A percentile compares a stretch with the other conserved stretches of the same genome.
phyloP scores from a whole-genome alignment of 2,113 vertebrate genomes.

The Accipiter virgatus region DNA sequence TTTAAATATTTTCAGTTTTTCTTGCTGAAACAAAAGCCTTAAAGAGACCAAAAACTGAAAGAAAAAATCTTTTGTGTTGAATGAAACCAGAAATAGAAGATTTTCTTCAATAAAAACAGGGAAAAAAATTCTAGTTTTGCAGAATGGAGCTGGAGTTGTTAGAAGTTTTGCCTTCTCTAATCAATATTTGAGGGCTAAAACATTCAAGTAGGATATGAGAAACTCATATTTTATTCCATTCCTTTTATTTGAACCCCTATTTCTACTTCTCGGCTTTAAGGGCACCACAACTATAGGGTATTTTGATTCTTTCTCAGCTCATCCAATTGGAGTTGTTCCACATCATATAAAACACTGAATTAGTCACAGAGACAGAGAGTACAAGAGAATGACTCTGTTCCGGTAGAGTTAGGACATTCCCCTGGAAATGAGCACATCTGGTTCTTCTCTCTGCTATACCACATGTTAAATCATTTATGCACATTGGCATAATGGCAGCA shows the following conservation, averaged over 20 bases:
- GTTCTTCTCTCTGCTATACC: conserved; percentile 55
- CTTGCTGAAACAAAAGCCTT: conserved; percentile 59
- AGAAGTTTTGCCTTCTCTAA: conserved; percentile 23
- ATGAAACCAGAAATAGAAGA: conserved; percentile 60
- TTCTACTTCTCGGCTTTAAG: not conserved
- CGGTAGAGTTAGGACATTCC: conserved; percentile 57
- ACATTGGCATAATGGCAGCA: conserved; percentile 43
- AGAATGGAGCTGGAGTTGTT: not conserved
- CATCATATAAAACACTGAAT: conserved; percentile 58
- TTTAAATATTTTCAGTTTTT: conserved; percentile 58
- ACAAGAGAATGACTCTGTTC: conserved; percentile 64
- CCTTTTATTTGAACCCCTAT: not conserved
- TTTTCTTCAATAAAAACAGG: conserved; percentile 17
- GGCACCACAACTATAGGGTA: not conserved
- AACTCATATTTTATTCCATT: not conserved
- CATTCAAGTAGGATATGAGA: accelerated
- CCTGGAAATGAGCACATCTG: conserved; percentile 68
- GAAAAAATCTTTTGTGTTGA: conserved; percentile 47
- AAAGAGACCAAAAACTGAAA: conserved; percentile 36
- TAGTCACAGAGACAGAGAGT: conserved; percentile 57
- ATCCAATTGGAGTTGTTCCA: conserved; percentile 55
- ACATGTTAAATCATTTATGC: conserved; percentile 55
- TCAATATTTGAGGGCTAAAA: not conserved
- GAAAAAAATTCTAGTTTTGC: not conserved
- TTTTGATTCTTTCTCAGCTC: conserved; percentile 30